These are phyloP conservation scores for Epizoanthus ramosus DNA, from an alignment of 92 coral and sea anemone genomes.

Conservation along the genomic window DNA sequence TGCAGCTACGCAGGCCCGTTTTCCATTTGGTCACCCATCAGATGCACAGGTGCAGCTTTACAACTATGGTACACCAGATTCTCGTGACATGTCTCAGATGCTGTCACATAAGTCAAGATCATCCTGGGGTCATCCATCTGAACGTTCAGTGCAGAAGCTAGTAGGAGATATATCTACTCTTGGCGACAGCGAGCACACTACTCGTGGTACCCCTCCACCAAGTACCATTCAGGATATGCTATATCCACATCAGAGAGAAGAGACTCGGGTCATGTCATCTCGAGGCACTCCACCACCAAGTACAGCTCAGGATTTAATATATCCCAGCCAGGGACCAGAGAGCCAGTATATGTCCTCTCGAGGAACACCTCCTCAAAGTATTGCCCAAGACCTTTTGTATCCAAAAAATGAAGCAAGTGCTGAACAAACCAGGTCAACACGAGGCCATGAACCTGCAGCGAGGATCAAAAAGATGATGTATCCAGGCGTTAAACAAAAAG, in stretches of 20 bases:
- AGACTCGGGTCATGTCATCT: constrained; percentile 13
- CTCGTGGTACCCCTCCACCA: constrained; percentile 74
- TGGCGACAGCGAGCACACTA: constrained; percentile 55
- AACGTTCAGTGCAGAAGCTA: constrained; percentile 70
- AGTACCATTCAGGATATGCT: constrained; percentile 61
- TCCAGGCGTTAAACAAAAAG: constrained; percentile 58
- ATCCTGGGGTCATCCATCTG: constrained; percentile 83
- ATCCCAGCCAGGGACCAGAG: constrained; percentile 45
- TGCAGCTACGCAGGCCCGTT: constrained; percentile 28
- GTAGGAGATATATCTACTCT: constrained; percentile 61
- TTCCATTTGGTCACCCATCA: constrained; percentile 70
- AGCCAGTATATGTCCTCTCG: constrained; percentile 40
- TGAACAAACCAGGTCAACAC: constrained; percentile 59
- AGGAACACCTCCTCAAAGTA: constrained; percentile 84
- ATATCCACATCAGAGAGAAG: constrained; percentile 27
- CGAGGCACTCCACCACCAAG: constrained; percentile 74
- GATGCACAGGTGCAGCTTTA: constrained; percentile 54
- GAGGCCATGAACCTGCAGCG: constrained; percentile 85
- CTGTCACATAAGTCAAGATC: constrained; percentile 65
- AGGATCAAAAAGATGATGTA: constrained; percentile 79
- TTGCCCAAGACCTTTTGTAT: constrained; percentile 76
- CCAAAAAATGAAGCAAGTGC: constrained; percentile 51
- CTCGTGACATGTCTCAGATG: constrained; percentile 12
- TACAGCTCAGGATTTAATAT: constrained; percentile 71
- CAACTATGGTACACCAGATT: background rate